Evolutionary conservation across 2,888 invertebrate genomes (phyloP), one percentile per base, ranked within the genome.

Genomic region (Rhimphoctona megacephalus): DNA sequence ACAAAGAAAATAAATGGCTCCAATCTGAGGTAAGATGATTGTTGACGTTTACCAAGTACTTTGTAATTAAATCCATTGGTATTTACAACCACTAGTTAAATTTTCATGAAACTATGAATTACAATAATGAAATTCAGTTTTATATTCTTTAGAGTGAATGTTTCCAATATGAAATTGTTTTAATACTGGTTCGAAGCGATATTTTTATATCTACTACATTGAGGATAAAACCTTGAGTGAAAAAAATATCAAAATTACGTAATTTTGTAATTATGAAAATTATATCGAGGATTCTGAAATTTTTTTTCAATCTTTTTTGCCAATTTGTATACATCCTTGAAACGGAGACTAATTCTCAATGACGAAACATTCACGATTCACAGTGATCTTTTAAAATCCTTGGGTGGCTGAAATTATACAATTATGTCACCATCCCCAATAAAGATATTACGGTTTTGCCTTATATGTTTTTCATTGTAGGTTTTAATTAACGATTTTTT

Each of bases 391-490:
- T 57, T 25, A 0, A 30, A 25, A 57, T 14, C 14, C 25, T 14
- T 25, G 4, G 14, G 5, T 14, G 14, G 0, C 25, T 57, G 8
- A 30, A 52, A 54, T 54, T 54, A 54, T 25, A 11, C 9, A 54
- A 54, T 54, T 54, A 54, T 54, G 25, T 54, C 25, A 57, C 1
- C 25, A 25, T 7, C 25, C 54, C 25, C 25, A 25, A 4, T 25
- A 25, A 57, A 57, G 5, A 14, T 39, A 69, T 69, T 11, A n/a
- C 33, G 7, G 19, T 33, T 22, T 57, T 57, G 25, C 14, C 19
- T 3, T 33, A 36, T n/a, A 36, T n/a, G 52, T 73, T 54, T 73
- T n/a, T n/a, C 7, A 72, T 72, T 33, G 9, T 52, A 46, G 49
- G 33, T 33, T 72, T 72, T 36, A 5, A n/a, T 49, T 43, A 14